Conservation (phyloP, 2,888 invertebrate species). For the Scaptomyza reducta region DNA sequence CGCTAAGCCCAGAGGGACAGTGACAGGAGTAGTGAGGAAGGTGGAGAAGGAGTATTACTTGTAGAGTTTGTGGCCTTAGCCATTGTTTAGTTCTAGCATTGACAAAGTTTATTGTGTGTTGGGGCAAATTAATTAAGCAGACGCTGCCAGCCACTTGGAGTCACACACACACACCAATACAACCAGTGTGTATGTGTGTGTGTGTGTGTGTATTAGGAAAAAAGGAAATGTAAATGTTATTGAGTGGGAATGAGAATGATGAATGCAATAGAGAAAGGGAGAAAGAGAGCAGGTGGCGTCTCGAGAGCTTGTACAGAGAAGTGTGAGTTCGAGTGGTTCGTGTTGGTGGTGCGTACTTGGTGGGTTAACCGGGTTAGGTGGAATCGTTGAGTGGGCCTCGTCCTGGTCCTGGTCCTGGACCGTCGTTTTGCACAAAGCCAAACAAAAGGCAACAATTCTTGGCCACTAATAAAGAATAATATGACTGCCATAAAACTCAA, state of each 20-base stretch:
- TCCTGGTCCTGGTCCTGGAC: slow-evolving; percentile 44
- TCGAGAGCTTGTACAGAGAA: not conserved
- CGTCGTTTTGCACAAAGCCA: slow-evolving; percentile 73
- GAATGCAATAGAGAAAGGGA: slow-evolving; percentile 11
- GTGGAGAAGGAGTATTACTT: not conserved
- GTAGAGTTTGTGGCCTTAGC: slow-evolving; percentile 2
- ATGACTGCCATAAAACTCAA: slow-evolving; percentile 79
- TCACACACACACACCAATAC: slow-evolving; percentile 8
- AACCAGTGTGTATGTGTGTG: slow-evolving; percentile 2
- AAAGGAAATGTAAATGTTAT: slow-evolving; percentile 40
- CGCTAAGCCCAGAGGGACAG: slow-evolving; percentile 2
- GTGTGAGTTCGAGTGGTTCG: not conserved
- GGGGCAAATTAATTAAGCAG: slow-evolving; percentile 69
- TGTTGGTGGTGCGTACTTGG: not conserved
- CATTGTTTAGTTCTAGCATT: slow-evolving; percentile 31
- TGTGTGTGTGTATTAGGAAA: not conserved
- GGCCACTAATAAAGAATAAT: slow-evolving; percentile 78
- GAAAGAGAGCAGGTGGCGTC: slow-evolving; percentile 42
- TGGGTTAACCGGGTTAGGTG: slow-evolving; percentile 4
- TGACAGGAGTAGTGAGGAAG: not conserved
- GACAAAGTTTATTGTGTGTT: slow-evolving; percentile 51
- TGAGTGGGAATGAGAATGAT: slow-evolving; percentile 25
- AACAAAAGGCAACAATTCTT: slow-evolving; percentile 79
- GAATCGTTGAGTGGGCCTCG: not conserved
- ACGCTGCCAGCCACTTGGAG: slow-evolving; percentile 36